Evolutionary conservation across 2,888 invertebrate species (phyloP).

Genomic region (Desoria tigrina): DNA sequence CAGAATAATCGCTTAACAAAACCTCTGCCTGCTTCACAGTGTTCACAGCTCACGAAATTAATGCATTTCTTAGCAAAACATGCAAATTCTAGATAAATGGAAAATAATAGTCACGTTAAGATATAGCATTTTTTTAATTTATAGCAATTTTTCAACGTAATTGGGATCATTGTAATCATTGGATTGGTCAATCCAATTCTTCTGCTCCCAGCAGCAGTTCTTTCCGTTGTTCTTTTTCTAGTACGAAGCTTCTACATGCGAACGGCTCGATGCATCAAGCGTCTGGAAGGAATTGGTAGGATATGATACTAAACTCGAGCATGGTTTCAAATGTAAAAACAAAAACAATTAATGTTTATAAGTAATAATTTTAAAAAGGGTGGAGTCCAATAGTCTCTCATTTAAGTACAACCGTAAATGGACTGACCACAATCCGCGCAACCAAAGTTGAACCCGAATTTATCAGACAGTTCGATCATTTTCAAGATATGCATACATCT

Average conservation of each 20-base stretch:
- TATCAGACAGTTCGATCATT: constrained; percentile 64
- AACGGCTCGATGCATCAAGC: constrained; percentile 75
- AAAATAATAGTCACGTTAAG: constrained; percentile 2
- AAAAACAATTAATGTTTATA: not conserved
- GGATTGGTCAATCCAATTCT: constrained; percentile 56
- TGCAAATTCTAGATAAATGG: no score
- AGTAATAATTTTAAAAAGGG: not conserved
- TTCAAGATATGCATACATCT: constrained; percentile 78
- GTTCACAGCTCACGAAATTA: no score
- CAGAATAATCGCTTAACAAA: not conserved
- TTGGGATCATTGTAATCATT: constrained; percentile 59
- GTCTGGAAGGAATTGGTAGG: constrained; percentile 60
- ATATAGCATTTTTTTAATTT: constrained; percentile 22
- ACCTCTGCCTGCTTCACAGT: not conserved
- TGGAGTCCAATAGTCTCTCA: constrained; percentile 94
- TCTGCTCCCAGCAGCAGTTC: constrained; percentile 65
- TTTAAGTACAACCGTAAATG: constrained; percentile 82
- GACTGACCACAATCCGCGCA: constrained; percentile 56
- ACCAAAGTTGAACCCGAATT: not conserved
- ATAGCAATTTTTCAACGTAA: constrained; percentile 68
- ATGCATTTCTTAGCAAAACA: no score
- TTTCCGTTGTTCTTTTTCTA: constrained; percentile 72
- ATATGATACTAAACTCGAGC: no score
- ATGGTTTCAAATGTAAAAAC: no score
- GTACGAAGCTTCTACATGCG: constrained; percentile 74